Evolutionary conservation across 2,888 invertebrate genomes (phyloP).

Genomic region (Diogma glabrata): DNA sequence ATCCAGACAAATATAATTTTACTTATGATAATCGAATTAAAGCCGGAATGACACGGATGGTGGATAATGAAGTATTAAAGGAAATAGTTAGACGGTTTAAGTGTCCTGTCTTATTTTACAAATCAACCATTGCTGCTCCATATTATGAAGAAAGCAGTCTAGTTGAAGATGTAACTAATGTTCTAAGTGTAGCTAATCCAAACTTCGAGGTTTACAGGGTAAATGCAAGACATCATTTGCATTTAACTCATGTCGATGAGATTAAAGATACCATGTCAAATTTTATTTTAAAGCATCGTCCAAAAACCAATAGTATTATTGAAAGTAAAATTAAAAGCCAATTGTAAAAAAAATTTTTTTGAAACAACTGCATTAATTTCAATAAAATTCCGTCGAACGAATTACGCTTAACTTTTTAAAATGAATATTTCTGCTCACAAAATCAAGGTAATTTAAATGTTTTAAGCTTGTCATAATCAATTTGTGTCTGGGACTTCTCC

Average conservation of each 20-base stretch:
- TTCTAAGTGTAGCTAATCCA: conserved; percentile 39
- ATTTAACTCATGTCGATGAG: conserved; percentile 18
- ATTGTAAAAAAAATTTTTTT: too few species aligned
- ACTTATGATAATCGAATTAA: conserved; percentile 55
- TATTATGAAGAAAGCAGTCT: conserved; percentile 35
- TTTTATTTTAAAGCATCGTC: conserved; percentile 40
- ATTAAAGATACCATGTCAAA: conserved; percentile 41
- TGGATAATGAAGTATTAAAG: conserved; percentile 40
- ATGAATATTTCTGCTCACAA: too few species aligned
- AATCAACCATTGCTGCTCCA: conserved; percentile 40
- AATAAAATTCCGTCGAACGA: too few species aligned
- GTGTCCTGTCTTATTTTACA: conserved; percentile 50
- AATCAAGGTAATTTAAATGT: too few species aligned
- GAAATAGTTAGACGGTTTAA: conserved; percentile 44
- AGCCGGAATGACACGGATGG: conserved; percentile 24
- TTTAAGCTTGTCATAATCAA: too few species aligned
- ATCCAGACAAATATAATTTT: conserved; percentile 49
- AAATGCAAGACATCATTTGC: conserved; percentile 55
- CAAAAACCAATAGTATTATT: too few species aligned
- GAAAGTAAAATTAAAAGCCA: too few species aligned
- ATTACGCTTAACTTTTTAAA: too few species aligned
- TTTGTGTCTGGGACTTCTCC: too few species aligned
- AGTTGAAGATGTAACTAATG: conserved; percentile 40
- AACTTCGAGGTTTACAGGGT: conserved; percentile 48
- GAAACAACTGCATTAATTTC: too few species aligned